phyloP scores from a whole-genome alignment of 2,888 invertebrate genomes.

The Apoda limacodes region DNA sequence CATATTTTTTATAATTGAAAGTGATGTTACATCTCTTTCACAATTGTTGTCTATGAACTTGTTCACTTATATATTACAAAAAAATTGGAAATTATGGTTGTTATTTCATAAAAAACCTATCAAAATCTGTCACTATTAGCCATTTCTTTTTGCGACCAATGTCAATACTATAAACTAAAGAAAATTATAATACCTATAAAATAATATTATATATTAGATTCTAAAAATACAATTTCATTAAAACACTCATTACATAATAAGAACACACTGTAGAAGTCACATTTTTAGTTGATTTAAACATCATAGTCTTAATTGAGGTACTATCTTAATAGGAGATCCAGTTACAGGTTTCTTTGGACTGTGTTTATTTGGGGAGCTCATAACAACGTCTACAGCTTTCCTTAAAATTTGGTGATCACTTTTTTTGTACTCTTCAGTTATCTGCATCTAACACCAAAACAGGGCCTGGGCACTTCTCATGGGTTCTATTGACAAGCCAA shows the following conservation, averaged over 20 bases:
- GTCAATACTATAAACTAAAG: too few species aligned
- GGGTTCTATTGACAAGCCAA: constrained; percentile 73
- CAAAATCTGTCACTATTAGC: too few species aligned
- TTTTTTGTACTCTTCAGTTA: constrained; percentile 73
- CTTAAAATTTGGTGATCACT: constrained; percentile 68
- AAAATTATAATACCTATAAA: background rate
- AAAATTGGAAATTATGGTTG: too few species aligned
- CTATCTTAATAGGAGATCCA: constrained; percentile 47
- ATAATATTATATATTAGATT: background rate
- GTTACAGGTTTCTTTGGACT: constrained; percentile 60
- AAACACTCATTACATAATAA: too few species aligned
- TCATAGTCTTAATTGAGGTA: constrained; percentile 49
- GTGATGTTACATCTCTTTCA: too few species aligned
- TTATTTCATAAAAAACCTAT: too few species aligned
- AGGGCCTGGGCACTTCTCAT: constrained; percentile 74
- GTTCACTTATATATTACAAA: too few species aligned
- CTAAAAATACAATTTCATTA: background rate
- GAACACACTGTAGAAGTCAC: too few species aligned
- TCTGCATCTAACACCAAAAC: constrained; percentile 77
- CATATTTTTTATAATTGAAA: too few species aligned
- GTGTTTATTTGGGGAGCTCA: constrained; percentile 55
- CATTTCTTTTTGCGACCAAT: too few species aligned
- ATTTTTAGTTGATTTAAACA: constrained; percentile 16
- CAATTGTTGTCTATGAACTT: too few species aligned
- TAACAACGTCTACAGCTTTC: constrained; percentile 59